Evolutionary conservation across 2,797 vertebrate genomes (phyloP).

Genomic region (Lutjanus argentimaculatus): DNA sequence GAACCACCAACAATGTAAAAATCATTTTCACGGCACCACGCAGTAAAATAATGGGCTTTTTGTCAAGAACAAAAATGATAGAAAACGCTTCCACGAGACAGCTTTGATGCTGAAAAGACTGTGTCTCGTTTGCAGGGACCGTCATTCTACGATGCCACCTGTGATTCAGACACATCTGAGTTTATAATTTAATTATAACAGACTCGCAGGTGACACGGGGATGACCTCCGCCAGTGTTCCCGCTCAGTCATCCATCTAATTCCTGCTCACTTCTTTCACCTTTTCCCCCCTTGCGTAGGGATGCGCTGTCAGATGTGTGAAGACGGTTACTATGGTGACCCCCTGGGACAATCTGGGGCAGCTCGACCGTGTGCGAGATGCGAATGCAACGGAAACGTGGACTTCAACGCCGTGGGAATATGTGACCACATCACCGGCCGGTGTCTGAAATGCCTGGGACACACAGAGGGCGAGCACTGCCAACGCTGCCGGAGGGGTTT

Average conservation of each 20-base stretch:
- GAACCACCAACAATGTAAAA: conserved; percentile 9
- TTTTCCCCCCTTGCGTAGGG: conserved; percentile 78
- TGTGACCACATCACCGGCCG: conserved; percentile 89
- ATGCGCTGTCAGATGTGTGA: conserved; percentile 93
- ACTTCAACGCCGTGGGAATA: conserved; percentile 91
- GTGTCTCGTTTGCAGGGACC: conserved; percentile 8
- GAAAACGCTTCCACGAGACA: conserved; percentile 1
- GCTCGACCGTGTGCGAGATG: conserved; percentile 86
- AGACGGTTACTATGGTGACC: conserved; percentile 93
- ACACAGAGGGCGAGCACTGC: conserved; percentile 90
- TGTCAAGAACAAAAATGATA: conserved; percentile 34
- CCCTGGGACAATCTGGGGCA: conserved; percentile 85
- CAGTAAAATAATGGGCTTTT: conserved; percentile 24
- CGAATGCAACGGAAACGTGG: conserved; percentile 90
- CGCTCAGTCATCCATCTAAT: conserved; percentile 25
- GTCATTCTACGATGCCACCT: conserved; percentile 4
- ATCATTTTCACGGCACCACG: conserved; percentile 7
- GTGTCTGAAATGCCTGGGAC: conserved; percentile 91
- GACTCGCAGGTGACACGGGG: neutral
- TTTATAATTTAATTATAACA: conserved; percentile 40
- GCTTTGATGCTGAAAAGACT: conserved; percentile 15
- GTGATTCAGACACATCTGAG: conserved; percentile 13
- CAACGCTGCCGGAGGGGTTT: conserved; percentile 88
- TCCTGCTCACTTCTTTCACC: conserved; percentile 22
- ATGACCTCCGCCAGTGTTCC: conserved; percentile 30